Evolutionary conservation across 2,113 vertebrate species (phyloP).

Genomic region (Phylloscopus trochilus): DNA sequence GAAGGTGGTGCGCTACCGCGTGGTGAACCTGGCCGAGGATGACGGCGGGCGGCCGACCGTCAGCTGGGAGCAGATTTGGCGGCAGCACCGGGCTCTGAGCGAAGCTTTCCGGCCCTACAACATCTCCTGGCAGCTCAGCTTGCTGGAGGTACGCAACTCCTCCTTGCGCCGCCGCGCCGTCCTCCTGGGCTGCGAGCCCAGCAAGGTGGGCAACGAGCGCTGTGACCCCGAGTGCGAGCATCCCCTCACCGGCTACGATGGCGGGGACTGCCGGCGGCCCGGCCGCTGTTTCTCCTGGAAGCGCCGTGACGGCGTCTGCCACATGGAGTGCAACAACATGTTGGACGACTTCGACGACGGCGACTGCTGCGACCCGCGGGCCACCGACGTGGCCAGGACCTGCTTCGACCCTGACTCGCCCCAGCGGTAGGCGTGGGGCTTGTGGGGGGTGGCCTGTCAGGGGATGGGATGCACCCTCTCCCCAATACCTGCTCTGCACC

Average conservation of each 20-base stretch:
- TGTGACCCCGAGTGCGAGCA: slow-evolving; percentile 94
- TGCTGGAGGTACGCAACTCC: slow-evolving; percentile 81
- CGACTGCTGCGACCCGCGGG: slow-evolving; percentile 88
- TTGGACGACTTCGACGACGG: slow-evolving; percentile 92
- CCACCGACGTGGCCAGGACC: slow-evolving; percentile 82
- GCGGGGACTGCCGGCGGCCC: slow-evolving; percentile 86
- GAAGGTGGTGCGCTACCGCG: slow-evolving; percentile 84
- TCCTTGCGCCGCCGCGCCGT: slow-evolving; percentile 81
- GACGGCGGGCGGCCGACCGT: slow-evolving; percentile 81
- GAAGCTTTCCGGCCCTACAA: slow-evolving; percentile 89
- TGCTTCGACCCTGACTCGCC: slow-evolving; percentile 95
- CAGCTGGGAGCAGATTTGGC: slow-evolving; percentile 78
- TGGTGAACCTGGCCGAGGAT: slow-evolving; percentile 85
- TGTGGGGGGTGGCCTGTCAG: accelerated
- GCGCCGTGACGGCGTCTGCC: slow-evolving; percentile 86
- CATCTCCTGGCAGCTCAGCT: slow-evolving; percentile 86
- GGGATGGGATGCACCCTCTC: neutral
- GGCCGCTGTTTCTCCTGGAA: slow-evolving; percentile 90
- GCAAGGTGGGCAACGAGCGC: slow-evolving; percentile 91
- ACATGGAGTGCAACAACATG: slow-evolving; percentile 92
- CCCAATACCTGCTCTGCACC: accelerated
- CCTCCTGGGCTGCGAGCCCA: slow-evolving; percentile 90
- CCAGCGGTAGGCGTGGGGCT: slow-evolving; percentile 75
- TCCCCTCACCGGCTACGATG: slow-evolving; percentile 88
- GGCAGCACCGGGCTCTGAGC: slow-evolving; percentile 80